These are phyloP conservation scores for Leptinotarsa haldemani DNA, from an alignment of 2,888 invertebrate genomes.

Conservation along the genomic window DNA sequence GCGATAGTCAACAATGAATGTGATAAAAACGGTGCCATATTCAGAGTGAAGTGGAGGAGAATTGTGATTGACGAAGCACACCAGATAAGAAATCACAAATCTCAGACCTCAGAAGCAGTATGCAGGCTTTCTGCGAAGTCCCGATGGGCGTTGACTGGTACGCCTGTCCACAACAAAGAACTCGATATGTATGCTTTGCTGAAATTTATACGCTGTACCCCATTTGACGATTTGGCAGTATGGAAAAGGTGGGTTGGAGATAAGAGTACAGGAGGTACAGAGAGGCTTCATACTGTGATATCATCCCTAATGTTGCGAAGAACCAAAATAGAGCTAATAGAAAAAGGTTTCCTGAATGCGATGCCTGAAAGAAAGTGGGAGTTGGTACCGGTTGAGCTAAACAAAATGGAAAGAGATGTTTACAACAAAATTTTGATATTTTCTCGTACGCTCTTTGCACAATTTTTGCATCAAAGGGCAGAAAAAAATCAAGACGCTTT, in stretches of 20 bases:
- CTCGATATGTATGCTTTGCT: slow-evolving; percentile 82
- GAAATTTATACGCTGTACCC: slow-evolving; percentile 84
- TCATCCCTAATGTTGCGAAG: slow-evolving; percentile 87
- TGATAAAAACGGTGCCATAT: slow-evolving; percentile 71
- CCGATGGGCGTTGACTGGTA: slow-evolving; percentile 92
- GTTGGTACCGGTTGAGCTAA: slow-evolving; percentile 73
- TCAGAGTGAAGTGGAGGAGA: slow-evolving; percentile 83
- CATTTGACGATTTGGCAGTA: slow-evolving; percentile 87
- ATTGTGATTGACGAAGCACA: slow-evolving; percentile 96
- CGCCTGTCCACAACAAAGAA: slow-evolving; percentile 95
- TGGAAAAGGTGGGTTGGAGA: slow-evolving; percentile 96
- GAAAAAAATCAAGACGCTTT: slow-evolving; percentile 70
- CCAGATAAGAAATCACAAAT: slow-evolving; percentile 88
- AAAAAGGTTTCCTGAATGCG: slow-evolving; percentile 71
- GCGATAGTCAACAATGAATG: slow-evolving; percentile 76
- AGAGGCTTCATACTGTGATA: slow-evolving; percentile 86
- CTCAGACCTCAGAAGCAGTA: slow-evolving; percentile 78
- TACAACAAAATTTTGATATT: slow-evolving; percentile 82
- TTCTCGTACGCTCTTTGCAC: slow-evolving; percentile 80
- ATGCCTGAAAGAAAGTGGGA: slow-evolving; percentile 74
- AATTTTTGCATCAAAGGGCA: slow-evolving; percentile 80
- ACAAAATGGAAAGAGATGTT: slow-evolving; percentile 77
- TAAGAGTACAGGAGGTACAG: slow-evolving; percentile 80
- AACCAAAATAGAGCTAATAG: slow-evolving; percentile 84
- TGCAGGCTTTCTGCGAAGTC: slow-evolving; percentile 72